Evolutionary conservation across 1,140 invertebrate genomes (phyloP), one percentile per base, ranked within the genome.

Genomic region (Orussus abietinus): DNA sequence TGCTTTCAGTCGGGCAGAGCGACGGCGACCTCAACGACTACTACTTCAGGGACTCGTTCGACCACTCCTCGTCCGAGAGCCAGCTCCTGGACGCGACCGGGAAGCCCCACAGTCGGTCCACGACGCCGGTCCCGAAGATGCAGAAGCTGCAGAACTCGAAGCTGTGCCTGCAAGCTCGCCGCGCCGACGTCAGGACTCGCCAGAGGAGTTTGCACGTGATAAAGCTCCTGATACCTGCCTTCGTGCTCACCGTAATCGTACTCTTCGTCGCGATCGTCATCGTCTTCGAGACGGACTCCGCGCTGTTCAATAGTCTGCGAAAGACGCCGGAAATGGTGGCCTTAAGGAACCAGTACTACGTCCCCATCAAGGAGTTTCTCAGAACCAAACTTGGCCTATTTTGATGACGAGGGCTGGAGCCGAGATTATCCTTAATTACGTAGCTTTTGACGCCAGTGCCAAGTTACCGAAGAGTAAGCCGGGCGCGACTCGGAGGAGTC

Each of bases 321-420:
- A 81, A 82, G 53, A 79, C 82, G 53, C 88, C 88, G 11, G 87
- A 91, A 72, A 82, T 91, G 69, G 76, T 86, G 17, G 79, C 84
- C 33, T 75, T 91, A 30, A 79, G 82, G 45, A 81, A 82, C 55
- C 83, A 89, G 56, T 88, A 90, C 64, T 92, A 92, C 67, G 80
- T 84, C 57, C 88, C 88, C 5, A 75, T 86, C 14, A 90, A 88
- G 69, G 81, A 89, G 49, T 90, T 84, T 69, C 66, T 87, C 39
- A 76, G 75, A 57, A 72, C 61, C 45, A 74, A 74, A 40, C 59
- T 74, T 41, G 68, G 69, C 61, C 66, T 74, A 63, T 72, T 74
- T 45, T 74, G 67, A 74, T 72, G 53, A 58, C 40, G 35, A 26
- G 45, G 53, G 37, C n/a, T n/a, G n/a, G n/a, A n/a, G n/a, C n/a